Evolutionary conservation across 2,113 vertebrate species (phyloP).

Genomic region (Elachura formosa): DNA sequence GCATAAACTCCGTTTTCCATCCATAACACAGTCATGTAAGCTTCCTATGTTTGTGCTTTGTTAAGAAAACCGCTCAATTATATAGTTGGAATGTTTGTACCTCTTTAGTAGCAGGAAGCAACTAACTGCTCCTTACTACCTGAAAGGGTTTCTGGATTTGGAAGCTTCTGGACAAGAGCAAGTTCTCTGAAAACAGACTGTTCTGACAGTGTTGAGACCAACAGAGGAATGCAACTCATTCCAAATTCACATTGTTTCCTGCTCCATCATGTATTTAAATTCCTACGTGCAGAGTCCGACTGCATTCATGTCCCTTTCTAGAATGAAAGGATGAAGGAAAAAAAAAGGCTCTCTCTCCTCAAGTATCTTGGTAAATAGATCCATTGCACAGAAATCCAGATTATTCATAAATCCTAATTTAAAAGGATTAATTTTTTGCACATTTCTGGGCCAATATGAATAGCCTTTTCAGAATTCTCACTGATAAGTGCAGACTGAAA

Average conservation of each 20-base stretch:
- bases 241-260: not conserved
- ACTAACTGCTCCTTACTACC: not conserved
- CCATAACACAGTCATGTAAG: not conserved
- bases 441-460: not conserved
- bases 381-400: not conserved
- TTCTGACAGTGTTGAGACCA: not conserved
- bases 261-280: not conserved
- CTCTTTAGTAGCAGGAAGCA: not conserved
- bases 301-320: not conserved
- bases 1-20: not conserved
- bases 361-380: not conserved
- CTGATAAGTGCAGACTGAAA: not conserved
- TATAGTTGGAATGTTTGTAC: not conserved
- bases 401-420: not conserved
- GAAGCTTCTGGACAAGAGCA: not conserved
- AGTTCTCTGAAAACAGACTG: not conserved
- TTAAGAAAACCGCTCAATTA: not conserved
- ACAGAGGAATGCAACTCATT: not conserved
- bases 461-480: constrained; percentile 2
- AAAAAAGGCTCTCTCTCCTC: not conserved
- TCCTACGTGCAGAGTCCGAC: not conserved
- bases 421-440: not conserved
- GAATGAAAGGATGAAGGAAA: not conserved
- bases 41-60: not conserved
- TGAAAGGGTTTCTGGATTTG: not conserved